Evolutionary conservation across 2,888 invertebrate genomes (phyloP).

Genomic region (Neoaliturus tenellus): DNA sequence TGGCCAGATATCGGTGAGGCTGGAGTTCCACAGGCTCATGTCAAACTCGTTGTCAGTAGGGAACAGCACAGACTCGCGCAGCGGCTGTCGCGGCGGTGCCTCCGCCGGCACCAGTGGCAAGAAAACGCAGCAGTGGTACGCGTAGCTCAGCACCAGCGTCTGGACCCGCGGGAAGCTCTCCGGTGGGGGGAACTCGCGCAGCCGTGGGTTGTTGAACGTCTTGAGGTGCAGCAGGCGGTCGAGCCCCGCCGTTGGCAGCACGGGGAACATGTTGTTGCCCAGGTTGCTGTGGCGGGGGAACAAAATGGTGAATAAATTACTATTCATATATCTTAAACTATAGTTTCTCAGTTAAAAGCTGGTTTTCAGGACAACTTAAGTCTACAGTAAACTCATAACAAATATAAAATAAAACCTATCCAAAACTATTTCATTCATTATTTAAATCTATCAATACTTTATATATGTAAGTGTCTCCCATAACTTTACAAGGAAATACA

Average conservation of each 20-base stretch:
- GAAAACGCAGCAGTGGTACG: constrained; percentile 97
- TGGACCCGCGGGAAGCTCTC: constrained; percentile 90
- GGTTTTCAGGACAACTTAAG: too few species aligned
- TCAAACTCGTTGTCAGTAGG: constrained; percentile 83
- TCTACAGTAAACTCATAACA: too few species aligned
- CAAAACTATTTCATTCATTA: too few species aligned
- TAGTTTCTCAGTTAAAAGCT: too few species aligned
- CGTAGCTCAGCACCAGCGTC: constrained; percentile 87
- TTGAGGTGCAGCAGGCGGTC: constrained; percentile 89
- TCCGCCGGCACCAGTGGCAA: constrained; percentile 79
- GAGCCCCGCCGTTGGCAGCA: constrained; percentile 88
- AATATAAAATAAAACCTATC: too few species aligned
- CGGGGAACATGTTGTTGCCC: constrained; percentile 91
- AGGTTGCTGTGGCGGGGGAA: constrained; percentile 81
- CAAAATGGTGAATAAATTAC: too few species aligned
- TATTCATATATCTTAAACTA: too few species aligned
- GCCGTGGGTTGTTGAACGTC: constrained; percentile 93
- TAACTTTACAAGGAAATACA: too few species aligned
- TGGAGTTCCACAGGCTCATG: constrained; percentile 87
- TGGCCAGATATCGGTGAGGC: constrained; percentile 88
- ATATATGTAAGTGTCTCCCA: too few species aligned
- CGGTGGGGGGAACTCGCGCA: constrained; percentile 91
- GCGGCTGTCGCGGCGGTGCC: constrained; percentile 73
- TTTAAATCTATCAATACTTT: too few species aligned
- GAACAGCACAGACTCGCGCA: constrained; percentile 81